Conservation (phyloP, 2,113 vertebrate species). For the Coracopsis vasa region DNA sequence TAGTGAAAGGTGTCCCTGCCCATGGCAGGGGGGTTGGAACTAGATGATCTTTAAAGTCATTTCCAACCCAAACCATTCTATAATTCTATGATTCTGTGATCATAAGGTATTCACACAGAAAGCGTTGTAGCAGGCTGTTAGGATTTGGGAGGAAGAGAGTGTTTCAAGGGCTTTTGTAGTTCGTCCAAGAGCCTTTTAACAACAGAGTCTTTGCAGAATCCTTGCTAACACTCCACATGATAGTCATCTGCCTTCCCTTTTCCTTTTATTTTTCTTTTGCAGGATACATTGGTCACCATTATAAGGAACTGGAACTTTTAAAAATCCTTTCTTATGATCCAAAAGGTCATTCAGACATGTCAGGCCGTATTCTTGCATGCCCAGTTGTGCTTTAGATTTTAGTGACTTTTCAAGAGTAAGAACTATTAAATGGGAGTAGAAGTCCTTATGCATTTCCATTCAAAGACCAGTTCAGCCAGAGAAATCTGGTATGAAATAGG, state of each 20-base stretch:
- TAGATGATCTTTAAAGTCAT: not conserved
- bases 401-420: not conserved
- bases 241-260: not conserved
- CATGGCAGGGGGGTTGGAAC: not conserved
- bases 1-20: not conserved
- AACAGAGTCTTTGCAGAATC: not conserved
- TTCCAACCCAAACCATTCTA: not conserved
- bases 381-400: not conserved
- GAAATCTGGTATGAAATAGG: not conserved
- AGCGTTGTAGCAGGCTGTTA: not conserved
- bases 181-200: not conserved
- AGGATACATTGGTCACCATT: not conserved
- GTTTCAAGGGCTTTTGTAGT: not conserved
- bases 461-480: not conserved
- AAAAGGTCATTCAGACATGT: not conserved
- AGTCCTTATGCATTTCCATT: not conserved
- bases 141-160: not conserved
- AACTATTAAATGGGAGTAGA: not conserved
- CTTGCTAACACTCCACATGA: not conserved
- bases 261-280: not conserved
- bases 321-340: not conserved
- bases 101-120: not conserved
- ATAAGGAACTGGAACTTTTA: not conserved
- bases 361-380: not conserved
- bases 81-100: not conserved